A percentile compares a stretch with the other conserved stretches of the same genome.
Evolutionary conservation across 2,797 vertebrate genomes (phyloP).

Genomic region (Etheostoma nigrum): DNA sequence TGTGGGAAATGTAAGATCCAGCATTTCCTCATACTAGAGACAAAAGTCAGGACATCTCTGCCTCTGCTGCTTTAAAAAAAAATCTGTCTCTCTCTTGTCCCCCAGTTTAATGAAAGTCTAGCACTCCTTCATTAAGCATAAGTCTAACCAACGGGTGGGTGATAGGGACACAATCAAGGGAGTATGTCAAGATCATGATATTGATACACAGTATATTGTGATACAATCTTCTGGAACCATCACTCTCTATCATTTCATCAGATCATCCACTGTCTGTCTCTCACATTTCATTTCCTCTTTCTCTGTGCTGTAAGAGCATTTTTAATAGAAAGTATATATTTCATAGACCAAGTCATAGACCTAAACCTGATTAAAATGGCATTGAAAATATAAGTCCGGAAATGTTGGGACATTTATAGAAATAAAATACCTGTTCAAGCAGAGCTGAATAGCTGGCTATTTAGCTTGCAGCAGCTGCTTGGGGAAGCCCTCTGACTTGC

Average conservation of each 20-base stretch:
- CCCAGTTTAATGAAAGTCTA: neutral
- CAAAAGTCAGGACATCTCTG: neutral
- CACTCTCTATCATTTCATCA: slow-evolving; percentile 3
- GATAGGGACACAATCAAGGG: neutral
- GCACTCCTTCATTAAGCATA: too few species aligned
- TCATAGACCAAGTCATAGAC: neutral
- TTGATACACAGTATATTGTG: neutral
- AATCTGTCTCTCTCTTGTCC: neutral
- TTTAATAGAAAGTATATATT: neutral
- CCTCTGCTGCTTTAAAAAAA: neutral
- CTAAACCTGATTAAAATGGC: slow-evolving; percentile 20
- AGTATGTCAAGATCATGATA: neutral
- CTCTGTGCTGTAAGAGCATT: slow-evolving; percentile 25
- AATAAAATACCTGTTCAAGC: neutral
- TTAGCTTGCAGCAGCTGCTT: slow-evolving; percentile 25
- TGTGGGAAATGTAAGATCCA: neutral
- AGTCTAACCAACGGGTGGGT: neutral
- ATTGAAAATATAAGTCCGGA: neutral
- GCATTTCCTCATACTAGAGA: neutral
- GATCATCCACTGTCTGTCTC: slow-evolving; percentile 31
- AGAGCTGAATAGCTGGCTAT: neutral
- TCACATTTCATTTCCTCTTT: slow-evolving; percentile 66
- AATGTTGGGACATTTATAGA: neutral
- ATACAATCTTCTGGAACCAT: neutral
- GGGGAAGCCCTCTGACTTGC: slow-evolving; percentile 25